Percentiles rank a stretch among this genome's conserved stretches.
Evolutionary conservation across 2,113 vertebrate species (phyloP).

Genomic region (Ophiodon elongatus): DNA sequence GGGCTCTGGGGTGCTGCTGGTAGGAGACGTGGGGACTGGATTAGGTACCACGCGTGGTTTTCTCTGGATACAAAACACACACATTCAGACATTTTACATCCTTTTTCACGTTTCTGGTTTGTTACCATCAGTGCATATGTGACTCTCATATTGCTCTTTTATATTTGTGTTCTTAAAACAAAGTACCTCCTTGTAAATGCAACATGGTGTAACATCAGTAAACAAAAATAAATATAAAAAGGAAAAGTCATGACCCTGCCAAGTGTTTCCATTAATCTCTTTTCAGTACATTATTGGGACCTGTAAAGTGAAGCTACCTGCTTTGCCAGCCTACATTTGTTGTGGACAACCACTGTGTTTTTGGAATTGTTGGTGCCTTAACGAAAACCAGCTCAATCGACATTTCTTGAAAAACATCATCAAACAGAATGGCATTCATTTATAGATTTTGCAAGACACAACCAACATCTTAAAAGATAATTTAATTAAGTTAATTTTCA

Average conservation of each 20-base stretch:
- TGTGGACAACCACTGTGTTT: not conserved
- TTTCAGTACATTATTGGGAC: conserved; percentile 3
- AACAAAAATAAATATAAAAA: conserved; percentile 10
- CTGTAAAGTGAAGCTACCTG: conserved; percentile 10
- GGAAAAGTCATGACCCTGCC: not conserved
- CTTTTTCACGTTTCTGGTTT: not conserved
- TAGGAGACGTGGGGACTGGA: conserved; percentile 94
- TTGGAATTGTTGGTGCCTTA: not conserved
- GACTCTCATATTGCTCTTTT: not conserved
- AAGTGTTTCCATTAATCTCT: not conserved
- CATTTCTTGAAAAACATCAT: not conserved
- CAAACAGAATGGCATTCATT: not conserved
- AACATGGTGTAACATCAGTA: not conserved
- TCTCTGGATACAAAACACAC: conserved; percentile 86
- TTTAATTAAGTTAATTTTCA: not conserved
- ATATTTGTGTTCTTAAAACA: not conserved
- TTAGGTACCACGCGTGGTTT: conserved; percentile 94
- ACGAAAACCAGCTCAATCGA: conserved; percentile 14
- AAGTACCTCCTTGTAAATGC: not conserved
- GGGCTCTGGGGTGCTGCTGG: conserved; percentile 97
- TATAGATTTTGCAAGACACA: not conserved
- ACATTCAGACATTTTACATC: conserved; percentile 25
- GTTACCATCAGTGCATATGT: not conserved
- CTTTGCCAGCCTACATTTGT: conserved; percentile 4
- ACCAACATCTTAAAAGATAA: not conserved